Conservation (phyloP, 1,140 invertebrate species). For the Drosophila burlai region DNA sequence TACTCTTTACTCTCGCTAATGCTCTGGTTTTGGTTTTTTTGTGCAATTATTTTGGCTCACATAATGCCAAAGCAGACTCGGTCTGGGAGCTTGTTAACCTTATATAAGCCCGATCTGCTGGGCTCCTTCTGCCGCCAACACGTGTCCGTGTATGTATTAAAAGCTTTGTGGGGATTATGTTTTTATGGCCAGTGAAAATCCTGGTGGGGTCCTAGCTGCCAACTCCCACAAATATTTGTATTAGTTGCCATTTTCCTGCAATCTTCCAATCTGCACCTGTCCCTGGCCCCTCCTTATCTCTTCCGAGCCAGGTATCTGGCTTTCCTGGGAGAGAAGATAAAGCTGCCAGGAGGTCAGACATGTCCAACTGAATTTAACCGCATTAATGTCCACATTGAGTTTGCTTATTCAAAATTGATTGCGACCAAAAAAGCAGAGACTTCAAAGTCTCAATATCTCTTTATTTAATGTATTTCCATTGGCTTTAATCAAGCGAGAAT, state of each 20-base stretch:
- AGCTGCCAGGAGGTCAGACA: slow-evolving; percentile 22
- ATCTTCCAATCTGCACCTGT: slow-evolving; percentile 5
- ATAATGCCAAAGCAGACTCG: background rate
- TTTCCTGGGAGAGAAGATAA: slow-evolving; percentile 15
- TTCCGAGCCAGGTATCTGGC: too few species aligned
- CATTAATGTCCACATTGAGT: slow-evolving; percentile 30
- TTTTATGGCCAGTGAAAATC: slow-evolving; percentile 30
- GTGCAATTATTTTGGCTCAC: background rate
- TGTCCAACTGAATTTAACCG: slow-evolving; percentile 11
- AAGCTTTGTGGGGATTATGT: slow-evolving; percentile 42
- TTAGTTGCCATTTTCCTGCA: slow-evolving; percentile 27
- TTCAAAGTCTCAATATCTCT: background rate
- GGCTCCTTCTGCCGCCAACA: background rate
- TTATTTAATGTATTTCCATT: background rate
- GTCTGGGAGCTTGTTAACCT: slow-evolving; percentile 14
- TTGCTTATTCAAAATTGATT: slow-evolving; percentile 29
- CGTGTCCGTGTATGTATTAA: slow-evolving; percentile 8
- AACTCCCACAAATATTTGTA: slow-evolving; percentile 32
- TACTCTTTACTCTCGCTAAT: background rate
- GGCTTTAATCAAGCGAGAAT: background rate
- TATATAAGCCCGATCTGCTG: slow-evolving; percentile 14
- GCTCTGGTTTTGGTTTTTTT: background rate
- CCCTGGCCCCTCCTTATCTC: background rate
- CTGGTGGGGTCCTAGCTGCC: background rate
- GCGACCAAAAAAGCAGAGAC: background rate